Evolutionary conservation across 2,888 invertebrate species (phyloP).

Genomic region (Cyrtodaria siliqua): DNA sequence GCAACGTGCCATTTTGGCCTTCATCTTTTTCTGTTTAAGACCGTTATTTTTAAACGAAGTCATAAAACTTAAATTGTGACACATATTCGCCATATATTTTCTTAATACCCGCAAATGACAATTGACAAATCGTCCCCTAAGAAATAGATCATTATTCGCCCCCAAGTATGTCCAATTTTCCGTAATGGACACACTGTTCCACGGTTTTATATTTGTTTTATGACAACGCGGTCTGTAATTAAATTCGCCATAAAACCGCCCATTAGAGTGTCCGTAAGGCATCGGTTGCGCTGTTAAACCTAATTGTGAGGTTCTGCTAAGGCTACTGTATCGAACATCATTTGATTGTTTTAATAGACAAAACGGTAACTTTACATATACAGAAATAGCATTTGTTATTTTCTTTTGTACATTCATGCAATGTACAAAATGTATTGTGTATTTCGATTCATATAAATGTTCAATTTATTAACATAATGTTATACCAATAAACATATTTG

Average conservation of each 20-base stretch:
- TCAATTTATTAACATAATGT: no score
- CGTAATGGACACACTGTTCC: slow-evolving; percentile 14
- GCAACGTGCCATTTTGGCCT: no score
- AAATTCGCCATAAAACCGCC: slow-evolving; percentile 19
- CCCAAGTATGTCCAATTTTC: slow-evolving; percentile 1
- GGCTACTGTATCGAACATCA: no score
- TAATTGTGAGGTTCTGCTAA: slow-evolving; percentile 3
- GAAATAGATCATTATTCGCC: slow-evolving; percentile 17
- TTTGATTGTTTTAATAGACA: no score
- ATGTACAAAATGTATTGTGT: no score
- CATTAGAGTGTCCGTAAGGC: background rate
- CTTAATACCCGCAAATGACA: slow-evolving; percentile 31
- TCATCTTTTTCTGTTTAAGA: no score
- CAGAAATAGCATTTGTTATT: no score
- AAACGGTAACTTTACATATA: no score
- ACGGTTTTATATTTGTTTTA: slow-evolving; percentile 33
- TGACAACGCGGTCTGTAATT: slow-evolving; percentile 23
- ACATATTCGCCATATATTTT: slow-evolving; percentile 32
- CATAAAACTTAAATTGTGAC: slow-evolving; percentile 15
- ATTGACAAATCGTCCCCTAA: background rate
- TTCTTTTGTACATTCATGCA: background rate
- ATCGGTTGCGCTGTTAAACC: background rate
- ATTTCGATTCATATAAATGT: no score
- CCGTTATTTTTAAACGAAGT: background rate
- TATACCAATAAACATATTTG: no score